phyloP scores from a whole-genome alignment of 2,113 vertebrate species.

The Nymphicus hollandicus region DNA sequence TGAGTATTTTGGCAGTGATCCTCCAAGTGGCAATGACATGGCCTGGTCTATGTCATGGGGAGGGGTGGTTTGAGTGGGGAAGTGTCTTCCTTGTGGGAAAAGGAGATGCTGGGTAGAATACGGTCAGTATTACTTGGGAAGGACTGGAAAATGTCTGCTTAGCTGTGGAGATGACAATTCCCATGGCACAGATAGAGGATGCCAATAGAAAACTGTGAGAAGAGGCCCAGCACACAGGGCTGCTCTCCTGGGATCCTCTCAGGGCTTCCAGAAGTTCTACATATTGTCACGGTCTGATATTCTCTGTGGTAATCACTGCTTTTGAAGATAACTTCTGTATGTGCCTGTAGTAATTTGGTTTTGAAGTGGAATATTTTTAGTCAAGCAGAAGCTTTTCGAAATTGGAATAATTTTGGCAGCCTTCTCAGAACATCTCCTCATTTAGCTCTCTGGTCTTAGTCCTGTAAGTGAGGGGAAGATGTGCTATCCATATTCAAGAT shows the following conservation, averaged over 20 bases:
- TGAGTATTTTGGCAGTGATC: not conserved
- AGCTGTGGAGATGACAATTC: not conserved
- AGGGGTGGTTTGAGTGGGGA: not conserved
- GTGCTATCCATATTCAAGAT: not conserved
- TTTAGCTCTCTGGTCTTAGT: not conserved
- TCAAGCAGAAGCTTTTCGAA: not conserved
- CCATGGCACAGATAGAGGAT: not conserved
- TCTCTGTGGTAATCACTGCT: too few relatives aligned
- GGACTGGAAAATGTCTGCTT: not conserved
- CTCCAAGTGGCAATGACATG: rapidly evolving
- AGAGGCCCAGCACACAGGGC: rapidly evolving
- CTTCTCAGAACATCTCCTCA: not conserved
- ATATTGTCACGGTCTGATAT: rapidly evolving
- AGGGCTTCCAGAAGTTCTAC: not conserved
- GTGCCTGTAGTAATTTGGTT: rapidly evolving
- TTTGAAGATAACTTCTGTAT: too few relatives aligned
- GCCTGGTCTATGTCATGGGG: not conserved
- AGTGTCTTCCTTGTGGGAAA: not conserved
- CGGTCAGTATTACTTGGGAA: rapidly evolving
- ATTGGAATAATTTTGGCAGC: not conserved
- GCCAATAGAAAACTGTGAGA: not conserved
- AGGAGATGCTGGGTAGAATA: not conserved
- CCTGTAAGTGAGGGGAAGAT: not conserved
- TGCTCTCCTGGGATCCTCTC: not conserved
- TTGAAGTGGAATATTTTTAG: not conserved